phyloP scores from a whole-genome alignment of 2,113 vertebrate species.

The Malurus elegans region DNA sequence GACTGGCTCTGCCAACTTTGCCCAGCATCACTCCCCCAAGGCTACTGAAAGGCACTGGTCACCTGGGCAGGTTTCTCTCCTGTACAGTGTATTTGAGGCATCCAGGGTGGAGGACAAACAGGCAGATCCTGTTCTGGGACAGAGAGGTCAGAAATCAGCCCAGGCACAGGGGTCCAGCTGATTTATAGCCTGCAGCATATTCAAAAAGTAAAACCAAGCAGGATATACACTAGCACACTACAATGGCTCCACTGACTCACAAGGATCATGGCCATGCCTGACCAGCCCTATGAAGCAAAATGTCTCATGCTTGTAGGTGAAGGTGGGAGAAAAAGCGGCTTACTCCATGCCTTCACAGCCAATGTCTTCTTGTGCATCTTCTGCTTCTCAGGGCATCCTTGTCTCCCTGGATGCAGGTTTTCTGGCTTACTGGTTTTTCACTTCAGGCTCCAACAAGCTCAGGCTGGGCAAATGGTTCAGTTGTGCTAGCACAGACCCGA shows the following conservation, averaged over 20 bases:
- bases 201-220: neutral
- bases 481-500: neutral
- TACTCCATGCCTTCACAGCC: neutral
- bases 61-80: neutral
- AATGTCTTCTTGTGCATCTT: neutral
- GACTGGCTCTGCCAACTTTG: neutral
- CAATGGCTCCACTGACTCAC: neutral
- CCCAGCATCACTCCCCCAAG: fast-evolving
- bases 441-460: neutral
- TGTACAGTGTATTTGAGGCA: fast-evolving
- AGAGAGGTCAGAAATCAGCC: neutral
- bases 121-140: neutral
- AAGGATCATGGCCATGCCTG: neutral
- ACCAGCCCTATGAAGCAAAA: neutral
- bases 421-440: constrained; percentile 6
- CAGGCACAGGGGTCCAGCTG: neutral
- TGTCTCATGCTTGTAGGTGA: neutral
- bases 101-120: neutral
- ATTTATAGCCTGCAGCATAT: neutral
- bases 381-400: neutral
- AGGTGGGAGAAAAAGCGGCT: neutral
- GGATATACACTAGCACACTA: neutral
- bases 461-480: neutral
- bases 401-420: neutral
- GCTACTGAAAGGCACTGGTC: neutral